phyloP scores from a whole-genome alignment of 1,140 invertebrate species.

The Drosophila simulans region DNA sequence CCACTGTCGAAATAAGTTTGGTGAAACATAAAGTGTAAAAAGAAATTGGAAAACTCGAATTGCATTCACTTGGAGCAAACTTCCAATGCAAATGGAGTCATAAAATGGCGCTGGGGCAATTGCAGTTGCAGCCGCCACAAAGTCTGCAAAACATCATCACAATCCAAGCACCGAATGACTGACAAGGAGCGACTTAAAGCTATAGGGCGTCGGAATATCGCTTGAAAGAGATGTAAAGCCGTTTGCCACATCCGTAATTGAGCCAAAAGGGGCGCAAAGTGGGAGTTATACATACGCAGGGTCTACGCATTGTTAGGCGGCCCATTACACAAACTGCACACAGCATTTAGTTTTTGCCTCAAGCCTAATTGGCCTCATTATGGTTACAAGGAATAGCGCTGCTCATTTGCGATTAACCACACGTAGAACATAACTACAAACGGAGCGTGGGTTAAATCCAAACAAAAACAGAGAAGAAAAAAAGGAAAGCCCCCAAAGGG shows the following conservation, averaged over 20 bases:
- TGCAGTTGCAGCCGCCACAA: conserved; percentile 35
- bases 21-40: conserved; percentile 36
- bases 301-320: conserved; percentile 54
- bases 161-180: conserved; percentile 41
- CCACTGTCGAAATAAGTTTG: conserved; percentile 16
- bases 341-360: conserved; percentile 76
- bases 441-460: conserved; percentile 27
- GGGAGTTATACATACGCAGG: not conserved
- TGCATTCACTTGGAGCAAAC: conserved; percentile 29
- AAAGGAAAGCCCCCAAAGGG: conserved; percentile 5
- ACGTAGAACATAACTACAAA: conserved; percentile 70
- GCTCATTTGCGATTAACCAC: conserved; percentile 78
- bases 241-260: conserved; percentile 19
- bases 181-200: conserved; percentile 44
- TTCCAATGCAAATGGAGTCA: conserved; percentile 42
- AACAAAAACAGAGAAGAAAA: conserved; percentile 21
- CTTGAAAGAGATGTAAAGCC: conserved; percentile 30
- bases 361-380: conserved; percentile 75
- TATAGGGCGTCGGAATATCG: conserved; percentile 13
- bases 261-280: not conserved
- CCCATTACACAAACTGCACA: conserved; percentile 72
- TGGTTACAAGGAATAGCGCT: conserved; percentile 52
- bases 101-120: conserved; percentile 47
- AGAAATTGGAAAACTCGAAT: conserved; percentile 32
- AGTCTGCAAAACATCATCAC: conserved; percentile 48